Percentiles rank a stretch among this genome's conserved stretches.
Evolutionary conservation across 2,113 vertebrate genomes (phyloP).

Genomic region (Epinephelus fuscoguttatus): DNA sequence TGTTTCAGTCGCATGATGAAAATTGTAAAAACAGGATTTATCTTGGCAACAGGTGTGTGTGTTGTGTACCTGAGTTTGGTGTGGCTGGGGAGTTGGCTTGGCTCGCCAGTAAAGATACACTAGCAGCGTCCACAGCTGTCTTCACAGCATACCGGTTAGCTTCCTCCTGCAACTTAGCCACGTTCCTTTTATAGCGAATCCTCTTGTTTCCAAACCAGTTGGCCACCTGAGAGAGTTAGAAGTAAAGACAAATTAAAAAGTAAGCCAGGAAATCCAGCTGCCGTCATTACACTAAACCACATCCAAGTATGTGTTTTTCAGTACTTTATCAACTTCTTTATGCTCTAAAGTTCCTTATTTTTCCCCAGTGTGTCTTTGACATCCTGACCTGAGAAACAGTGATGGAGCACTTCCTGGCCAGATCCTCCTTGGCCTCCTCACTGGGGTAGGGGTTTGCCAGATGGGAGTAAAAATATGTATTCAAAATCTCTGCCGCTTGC

Average conservation of each 20-base stretch:
- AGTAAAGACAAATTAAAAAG: background rate
- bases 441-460: conserved; percentile 98
- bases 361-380: background rate
- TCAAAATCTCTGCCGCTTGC: conserved; percentile 95
- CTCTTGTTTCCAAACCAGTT: conserved; percentile 75
- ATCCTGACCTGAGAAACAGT: conserved; percentile 86
- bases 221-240: conserved; percentile 43
- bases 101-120: conserved; percentile 53
- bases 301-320: background rate
- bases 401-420: conserved; percentile 95
- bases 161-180: conserved; percentile 64
- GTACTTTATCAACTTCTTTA: background rate
- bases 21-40: background rate
- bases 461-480: conserved; percentile 97
- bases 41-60: background rate
- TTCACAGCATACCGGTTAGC: conserved; percentile 50
- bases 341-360: background rate
- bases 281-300: background rate
- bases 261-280: background rate
- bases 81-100: conserved; percentile 56
- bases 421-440: conserved; percentile 96
- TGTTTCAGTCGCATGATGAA: background rate
- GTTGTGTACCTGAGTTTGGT: conserved; percentile 61
- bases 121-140: conserved; percentile 26
- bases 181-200: conserved; percentile 70